Percentiles rank a stretch among this genome's conserved stretches.
phyloP scores from a whole-genome alignment of 2,888 invertebrate genomes.

The Galeopsomyia nigrocyanea region DNA sequence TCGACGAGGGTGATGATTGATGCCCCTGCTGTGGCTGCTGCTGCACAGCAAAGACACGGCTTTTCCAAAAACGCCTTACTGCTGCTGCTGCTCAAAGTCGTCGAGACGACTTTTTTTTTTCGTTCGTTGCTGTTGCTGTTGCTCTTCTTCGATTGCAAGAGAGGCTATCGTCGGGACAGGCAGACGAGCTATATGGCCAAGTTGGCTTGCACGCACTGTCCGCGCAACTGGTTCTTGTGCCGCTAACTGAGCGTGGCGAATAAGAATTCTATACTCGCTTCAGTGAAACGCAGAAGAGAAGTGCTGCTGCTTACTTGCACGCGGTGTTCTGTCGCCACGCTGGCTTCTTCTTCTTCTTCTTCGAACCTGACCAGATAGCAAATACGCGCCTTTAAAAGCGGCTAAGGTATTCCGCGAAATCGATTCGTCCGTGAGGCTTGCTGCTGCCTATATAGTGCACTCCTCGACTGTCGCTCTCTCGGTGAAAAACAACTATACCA shows the following conservation, averaged over 20 bases:
- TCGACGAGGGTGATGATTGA: constrained; percentile 18
- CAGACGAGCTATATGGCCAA: too few species aligned
- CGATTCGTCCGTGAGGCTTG: constrained; percentile 43
- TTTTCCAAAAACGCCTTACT: constrained; percentile 19
- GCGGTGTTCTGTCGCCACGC: neutral
- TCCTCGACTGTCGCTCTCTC: too few species aligned
- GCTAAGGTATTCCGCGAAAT: constrained; percentile 46
- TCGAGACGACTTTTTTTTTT: too few species aligned
- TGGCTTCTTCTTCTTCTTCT: constrained; percentile 8
- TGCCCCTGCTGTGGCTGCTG: neutral
- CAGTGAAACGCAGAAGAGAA: constrained; percentile 38
- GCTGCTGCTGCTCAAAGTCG: neutral
- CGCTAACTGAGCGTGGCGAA: constrained; percentile 57
- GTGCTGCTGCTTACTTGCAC: constrained; percentile 9
- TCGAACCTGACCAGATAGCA: constrained; percentile 18
- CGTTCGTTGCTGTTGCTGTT: too few species aligned
- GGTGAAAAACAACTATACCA: too few species aligned
- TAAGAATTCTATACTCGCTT: constrained; percentile 54
- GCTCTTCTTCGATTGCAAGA: too few species aligned
- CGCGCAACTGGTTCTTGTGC: constrained; percentile 39
- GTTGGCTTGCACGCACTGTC: constrained; percentile 3
- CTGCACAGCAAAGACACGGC: too few species aligned
- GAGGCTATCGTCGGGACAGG: too few species aligned
- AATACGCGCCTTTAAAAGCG: constrained; percentile 32
- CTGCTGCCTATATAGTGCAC: too few species aligned